Conservation (phyloP, 2,888 invertebrate genomes). For the Neoscelio sp. region DNA sequence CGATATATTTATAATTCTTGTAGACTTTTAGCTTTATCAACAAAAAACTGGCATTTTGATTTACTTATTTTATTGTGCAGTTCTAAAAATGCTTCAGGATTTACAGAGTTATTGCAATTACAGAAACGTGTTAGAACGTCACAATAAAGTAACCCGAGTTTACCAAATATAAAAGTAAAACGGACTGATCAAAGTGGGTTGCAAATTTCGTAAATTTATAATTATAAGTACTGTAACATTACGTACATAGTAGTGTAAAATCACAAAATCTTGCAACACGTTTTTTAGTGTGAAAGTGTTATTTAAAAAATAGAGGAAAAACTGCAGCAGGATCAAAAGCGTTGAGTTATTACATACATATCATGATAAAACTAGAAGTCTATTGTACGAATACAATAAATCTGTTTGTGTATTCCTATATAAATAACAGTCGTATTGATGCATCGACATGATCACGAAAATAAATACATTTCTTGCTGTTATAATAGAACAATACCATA, state of each 20-base stretch:
- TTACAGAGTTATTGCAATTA: neutral
- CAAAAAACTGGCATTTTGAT: neutral
- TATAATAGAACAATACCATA: no score
- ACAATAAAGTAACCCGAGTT: neutral
- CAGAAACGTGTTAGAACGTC: neutral
- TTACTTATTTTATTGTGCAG: neutral
- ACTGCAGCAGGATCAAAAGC: neutral
- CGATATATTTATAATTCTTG: neutral
- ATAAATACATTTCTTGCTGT: no score
- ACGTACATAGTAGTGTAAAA: no score
- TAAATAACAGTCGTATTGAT: neutral
- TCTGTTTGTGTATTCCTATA: slow-evolving; percentile 12
- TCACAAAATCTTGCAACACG: no score
- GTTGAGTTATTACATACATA: slow-evolving; percentile 23
- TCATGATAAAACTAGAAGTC: slow-evolving; percentile 50
- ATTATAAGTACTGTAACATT: no score
- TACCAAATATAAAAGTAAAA: neutral
- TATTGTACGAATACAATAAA: slow-evolving; percentile 10
- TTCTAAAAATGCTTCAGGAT: neutral
- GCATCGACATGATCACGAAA: slow-evolving; percentile 12
- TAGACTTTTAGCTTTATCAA: slow-evolving; percentile 34
- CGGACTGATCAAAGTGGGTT: no score
- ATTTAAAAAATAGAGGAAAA: neutral
- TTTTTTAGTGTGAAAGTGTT: no score
- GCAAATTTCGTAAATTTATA: no score